A percentile compares a stretch with the other conserved stretches of the same genome.
phyloP scores from a whole-genome alignment of 2,113 vertebrate species.

The Takifugu flavidus region DNA sequence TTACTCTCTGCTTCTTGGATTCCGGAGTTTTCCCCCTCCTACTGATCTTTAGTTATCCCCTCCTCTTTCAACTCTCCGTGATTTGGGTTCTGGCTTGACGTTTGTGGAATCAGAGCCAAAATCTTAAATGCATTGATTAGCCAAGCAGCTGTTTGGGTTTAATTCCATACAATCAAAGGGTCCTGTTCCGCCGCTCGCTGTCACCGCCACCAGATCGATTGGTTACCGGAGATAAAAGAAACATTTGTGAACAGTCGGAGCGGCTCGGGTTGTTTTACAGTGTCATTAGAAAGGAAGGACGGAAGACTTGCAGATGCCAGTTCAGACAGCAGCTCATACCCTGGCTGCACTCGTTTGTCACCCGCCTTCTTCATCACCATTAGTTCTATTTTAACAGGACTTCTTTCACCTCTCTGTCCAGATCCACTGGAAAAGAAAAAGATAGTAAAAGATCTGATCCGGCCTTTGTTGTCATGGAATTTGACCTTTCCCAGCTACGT shows the following conservation, averaged over 20 bases:
- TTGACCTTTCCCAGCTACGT: too few relatives aligned
- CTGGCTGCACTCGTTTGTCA: neutral
- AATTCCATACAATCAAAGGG: conserved; percentile 63
- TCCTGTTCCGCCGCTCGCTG: conserved; percentile 48
- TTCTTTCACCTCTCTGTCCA: too few relatives aligned
- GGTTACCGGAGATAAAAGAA: conserved; percentile 59
- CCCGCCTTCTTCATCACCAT: neutral
- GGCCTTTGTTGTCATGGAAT: too few relatives aligned
- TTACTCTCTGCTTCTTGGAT: neutral
- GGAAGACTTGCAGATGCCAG: too few relatives aligned
- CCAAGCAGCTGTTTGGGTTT: conserved; percentile 53
- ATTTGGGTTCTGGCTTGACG: conserved; percentile 52
- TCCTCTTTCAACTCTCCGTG: conserved; percentile 33
- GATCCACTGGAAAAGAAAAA: too few relatives aligned
- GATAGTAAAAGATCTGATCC: too few relatives aligned
- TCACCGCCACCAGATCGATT: conserved; percentile 60
- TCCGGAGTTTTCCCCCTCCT: conserved; percentile 10
- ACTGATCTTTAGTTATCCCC: conserved; percentile 35
- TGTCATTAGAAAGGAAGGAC: neutral
- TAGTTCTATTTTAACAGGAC: too few relatives aligned
- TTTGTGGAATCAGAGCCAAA: conserved; percentile 69
- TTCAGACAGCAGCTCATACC: too few relatives aligned
- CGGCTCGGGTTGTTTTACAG: conserved; percentile 31
- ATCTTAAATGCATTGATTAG: conserved; percentile 39
- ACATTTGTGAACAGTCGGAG: conserved; percentile 36